A percentile compares a stretch with the other conserved stretches of the same genome.
phyloP scores from a whole-genome alignment of 64 coral and sea anemone species.

The Stichodactyla helianthus region DNA sequence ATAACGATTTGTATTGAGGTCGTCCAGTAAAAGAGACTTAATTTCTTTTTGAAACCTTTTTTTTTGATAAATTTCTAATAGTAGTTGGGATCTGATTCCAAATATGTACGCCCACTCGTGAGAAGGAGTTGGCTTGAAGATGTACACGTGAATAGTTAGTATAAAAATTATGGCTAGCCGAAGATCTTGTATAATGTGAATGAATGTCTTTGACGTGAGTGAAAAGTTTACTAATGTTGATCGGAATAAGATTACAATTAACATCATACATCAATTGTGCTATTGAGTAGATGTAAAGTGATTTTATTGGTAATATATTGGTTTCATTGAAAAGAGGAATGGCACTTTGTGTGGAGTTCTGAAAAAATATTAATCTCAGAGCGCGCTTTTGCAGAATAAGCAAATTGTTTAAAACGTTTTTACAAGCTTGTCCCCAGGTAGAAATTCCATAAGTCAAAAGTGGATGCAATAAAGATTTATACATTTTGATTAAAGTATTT shows the following conservation, averaged over 20 bases:
- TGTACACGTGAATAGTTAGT: too few species aligned
- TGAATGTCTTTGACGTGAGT: not conserved
- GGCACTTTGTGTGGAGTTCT: slow-evolving; percentile 13
- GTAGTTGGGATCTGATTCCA: too few species aligned
- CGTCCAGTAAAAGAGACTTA: not conserved
- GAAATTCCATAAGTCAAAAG: slow-evolving; percentile 10
- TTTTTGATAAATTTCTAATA: not conserved
- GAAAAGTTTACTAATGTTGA: slow-evolving; percentile 1
- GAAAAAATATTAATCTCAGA: slow-evolving; percentile 11
- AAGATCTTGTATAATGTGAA: too few species aligned
- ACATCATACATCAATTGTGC: slow-evolving; percentile 25
- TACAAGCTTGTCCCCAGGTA: slow-evolving; percentile 17
- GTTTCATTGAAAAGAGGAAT: slow-evolving; percentile 14
- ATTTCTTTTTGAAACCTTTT: slow-evolving; percentile 1
- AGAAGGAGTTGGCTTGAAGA: too few species aligned
- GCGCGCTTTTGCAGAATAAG: slow-evolving; percentile 24
- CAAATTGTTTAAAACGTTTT: slow-evolving; percentile 13
- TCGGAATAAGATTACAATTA: slow-evolving; percentile 2
- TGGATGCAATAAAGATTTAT: slow-evolving; percentile 23
- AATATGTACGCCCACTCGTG: too few species aligned
- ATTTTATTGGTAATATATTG: slow-evolving; percentile 30
- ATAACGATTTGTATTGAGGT: too few species aligned
- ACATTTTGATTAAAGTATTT: slow-evolving; percentile 15
- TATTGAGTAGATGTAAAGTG: slow-evolving; percentile 14
- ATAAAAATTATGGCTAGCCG: too few species aligned